phyloP scores from a whole-genome alignment of 2,797 vertebrate species.

The Micromesistius poutassou region DNA sequence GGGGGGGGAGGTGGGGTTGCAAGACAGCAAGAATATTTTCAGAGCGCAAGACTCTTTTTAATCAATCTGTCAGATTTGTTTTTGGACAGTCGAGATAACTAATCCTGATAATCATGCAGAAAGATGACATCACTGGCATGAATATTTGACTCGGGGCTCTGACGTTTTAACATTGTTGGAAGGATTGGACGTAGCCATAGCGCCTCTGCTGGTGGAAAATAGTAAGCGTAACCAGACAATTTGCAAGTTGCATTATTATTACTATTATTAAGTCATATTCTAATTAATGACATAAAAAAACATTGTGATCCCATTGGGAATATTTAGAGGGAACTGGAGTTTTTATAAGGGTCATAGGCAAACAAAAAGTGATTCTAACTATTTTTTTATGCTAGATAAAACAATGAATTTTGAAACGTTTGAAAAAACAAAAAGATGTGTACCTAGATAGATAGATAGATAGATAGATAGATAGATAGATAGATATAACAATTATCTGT shows the following conservation, averaged over 20 bases:
- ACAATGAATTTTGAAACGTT: too few species aligned
- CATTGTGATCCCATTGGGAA: background rate
- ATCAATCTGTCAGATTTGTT: background rate
- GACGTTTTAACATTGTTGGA: background rate
- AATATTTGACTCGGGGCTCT: background rate
- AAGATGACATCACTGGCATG: background rate
- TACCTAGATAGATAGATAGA: too few species aligned
- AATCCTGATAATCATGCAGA: background rate
- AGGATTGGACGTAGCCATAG: background rate
- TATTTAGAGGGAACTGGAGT: too few species aligned
- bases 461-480: too few species aligned
- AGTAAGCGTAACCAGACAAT: background rate
- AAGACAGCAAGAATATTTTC: slow-evolving; percentile 7
- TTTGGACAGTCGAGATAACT: background rate
- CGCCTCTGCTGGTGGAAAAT: background rate
- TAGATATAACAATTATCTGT: background rate
- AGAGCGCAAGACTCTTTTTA: slow-evolving; percentile 5
- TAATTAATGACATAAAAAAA: background rate
- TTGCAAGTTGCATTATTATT: background rate
- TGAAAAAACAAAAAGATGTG: too few species aligned
- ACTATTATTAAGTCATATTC: background rate
- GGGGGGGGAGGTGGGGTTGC: background rate
- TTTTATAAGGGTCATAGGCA: too few species aligned
- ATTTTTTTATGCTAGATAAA: too few species aligned
- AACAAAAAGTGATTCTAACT: background rate